Base-by-base conservation (phyloP, 2,797 vertebrate species). In the Diglossa cyanea region DNA sequence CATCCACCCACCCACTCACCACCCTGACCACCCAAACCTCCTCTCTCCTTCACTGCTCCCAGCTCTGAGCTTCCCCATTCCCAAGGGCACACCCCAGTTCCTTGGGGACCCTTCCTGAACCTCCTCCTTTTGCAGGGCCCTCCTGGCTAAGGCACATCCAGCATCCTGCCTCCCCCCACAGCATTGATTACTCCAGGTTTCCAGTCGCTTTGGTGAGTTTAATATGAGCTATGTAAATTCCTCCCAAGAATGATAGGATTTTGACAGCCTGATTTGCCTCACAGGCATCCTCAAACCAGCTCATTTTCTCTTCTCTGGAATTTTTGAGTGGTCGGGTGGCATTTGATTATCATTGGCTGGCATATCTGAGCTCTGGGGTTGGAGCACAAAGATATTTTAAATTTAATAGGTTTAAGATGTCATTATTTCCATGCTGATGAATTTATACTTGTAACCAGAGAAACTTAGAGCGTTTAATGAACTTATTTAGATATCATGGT, bases 401-500 rank as follows among this genome's bases (percentile, higher is more conserved):
- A 95, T 95, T 87, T 97, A 97, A 96, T 96, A 96, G 89, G 89
- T 96, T 97, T 97, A 95, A 96, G 95, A 96, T 97, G 94, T 96
- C 95, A 95, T 97, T 96, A 97, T 97, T 96, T 97, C 75, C 71
- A 86, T 95, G 80, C 94, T 96, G 96, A 97, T 97, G 94, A 95
- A 97, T 97, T 98, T 97, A 88, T 96, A 90, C 92, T 97, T 96
- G 86, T 93, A 97, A 97, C 83, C 83, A 97, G 94, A 97, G 96
- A 97, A 96, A 94, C 81, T 97, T 80, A 77, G 80, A 96, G 86
- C 96, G 94, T 96, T 96, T 97, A 97, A 96, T 97, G 80, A 97
- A 97, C 81, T 96, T 96, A 96, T 94, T 95, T 97, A 96, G 95
- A 94, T 79, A 95, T 70, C 88, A 85, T 79, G 83, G 94, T 77